phyloP scores from a whole-genome alignment of 2,888 invertebrate genomes.

The Alviniconcha strummeri region DNA sequence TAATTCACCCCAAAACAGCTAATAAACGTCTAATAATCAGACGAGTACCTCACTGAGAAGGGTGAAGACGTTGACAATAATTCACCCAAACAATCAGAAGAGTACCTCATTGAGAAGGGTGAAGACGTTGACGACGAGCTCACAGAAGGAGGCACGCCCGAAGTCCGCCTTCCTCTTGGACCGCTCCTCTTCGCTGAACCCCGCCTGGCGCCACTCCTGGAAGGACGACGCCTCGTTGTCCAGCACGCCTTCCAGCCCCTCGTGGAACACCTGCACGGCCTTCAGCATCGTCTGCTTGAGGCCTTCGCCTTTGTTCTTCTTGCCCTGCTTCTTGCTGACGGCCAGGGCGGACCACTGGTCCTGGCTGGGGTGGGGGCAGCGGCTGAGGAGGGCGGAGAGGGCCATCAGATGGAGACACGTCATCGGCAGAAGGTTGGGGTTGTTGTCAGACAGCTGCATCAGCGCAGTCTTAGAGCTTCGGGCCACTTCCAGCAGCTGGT shows the following conservation, averaged over 20 bases:
- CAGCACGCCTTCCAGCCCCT: neutral
- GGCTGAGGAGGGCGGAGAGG: neutral
- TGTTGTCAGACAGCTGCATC: neutral
- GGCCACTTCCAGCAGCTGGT: neutral
- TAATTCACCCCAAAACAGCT: too few species aligned
- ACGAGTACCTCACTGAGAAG: too few species aligned
- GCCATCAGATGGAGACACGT: neutral
- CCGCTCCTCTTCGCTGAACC: neutral
- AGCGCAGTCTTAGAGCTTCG: neutral
- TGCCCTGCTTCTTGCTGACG: neutral
- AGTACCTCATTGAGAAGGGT: conserved; percentile 1
- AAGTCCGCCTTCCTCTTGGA: neutral
- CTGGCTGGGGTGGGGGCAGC: neutral
- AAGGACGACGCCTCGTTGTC: neutral
- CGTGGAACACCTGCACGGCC: neutral
- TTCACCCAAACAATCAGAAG: too few species aligned
- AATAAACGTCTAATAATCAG: too few species aligned
- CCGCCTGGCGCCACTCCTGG: neutral
- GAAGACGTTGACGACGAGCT: neutral
- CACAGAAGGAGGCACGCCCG: neutral
- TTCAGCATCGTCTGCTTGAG: neutral
- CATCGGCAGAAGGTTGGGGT: neutral
- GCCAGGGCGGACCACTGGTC: neutral
- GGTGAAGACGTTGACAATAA: too few species aligned
- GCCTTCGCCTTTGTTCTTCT: neutral